Base-by-base conservation (phyloP, 2,797 vertebrate species). In the Percopsis omiscomaycus region DNA sequence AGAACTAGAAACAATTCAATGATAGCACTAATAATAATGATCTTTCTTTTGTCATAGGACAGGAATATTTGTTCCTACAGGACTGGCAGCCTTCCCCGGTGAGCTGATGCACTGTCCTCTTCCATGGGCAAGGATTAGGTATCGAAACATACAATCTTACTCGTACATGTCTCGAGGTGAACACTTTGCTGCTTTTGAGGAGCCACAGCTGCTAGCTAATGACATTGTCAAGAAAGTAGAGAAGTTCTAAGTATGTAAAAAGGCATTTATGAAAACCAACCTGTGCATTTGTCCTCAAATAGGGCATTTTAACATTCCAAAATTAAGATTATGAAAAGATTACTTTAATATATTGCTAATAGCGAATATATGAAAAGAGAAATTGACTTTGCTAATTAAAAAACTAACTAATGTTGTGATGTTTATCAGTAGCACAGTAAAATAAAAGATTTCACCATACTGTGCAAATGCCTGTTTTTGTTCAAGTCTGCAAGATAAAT, bases 121-220 rank as follows among this genome's bases (percentile, higher is more conserved):
- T 15, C 54, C 67, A 0, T 95, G 93, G 94, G 91, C 92, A 32
- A 74, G 86, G 55, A 32, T 61, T 0, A 68, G 50, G 16, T 94
- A 79, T 73, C 82, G 48, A 65, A 94, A 94, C 73, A 87, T 96
- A 30, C 30, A 81, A 63, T 92, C 87, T 46, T 95, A 93, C 77
- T 82, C 90, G 4, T 94, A 92, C 66, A 93, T 95, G 93, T 80
- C 93, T 14, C 75, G 61, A 5, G 95, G 95, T 1, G 95, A 94
- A 2, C 95, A 96, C 84, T 96, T 96, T 46, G 92, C 94, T 22
- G 95, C 95, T 42, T 93, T 96, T 45, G 93, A 97, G 70, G 94
- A 96, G 75, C 94, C 95, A 3, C 78, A 86, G 62, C 90, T 96
- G 51, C 73, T 97, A 3, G 93, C 94, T 44, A 58, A 89, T 27